Conservation (phyloP, 2,113 vertebrate genomes). For the Prunella himalayana region DNA sequence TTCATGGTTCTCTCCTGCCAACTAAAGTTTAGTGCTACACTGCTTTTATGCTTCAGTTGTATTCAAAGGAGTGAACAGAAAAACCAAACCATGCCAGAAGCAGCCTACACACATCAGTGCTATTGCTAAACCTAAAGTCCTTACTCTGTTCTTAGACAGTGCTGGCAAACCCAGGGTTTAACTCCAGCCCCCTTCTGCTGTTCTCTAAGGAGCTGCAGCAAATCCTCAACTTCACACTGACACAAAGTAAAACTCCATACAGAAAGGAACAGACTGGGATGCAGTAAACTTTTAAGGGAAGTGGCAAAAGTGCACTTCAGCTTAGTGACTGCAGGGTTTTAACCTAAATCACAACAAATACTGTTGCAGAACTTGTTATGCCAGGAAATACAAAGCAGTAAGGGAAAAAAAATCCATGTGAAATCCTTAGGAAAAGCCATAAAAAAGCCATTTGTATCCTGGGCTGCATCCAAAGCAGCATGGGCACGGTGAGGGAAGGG, state of each 20-base stretch:
- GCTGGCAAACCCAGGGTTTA: background rate
- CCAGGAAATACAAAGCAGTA: background rate
- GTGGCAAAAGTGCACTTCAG: background rate
- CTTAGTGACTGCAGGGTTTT: background rate
- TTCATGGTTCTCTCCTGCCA: background rate
- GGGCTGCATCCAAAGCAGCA: background rate
- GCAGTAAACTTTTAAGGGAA: background rate
- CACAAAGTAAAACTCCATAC: background rate
- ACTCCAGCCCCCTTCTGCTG: background rate
- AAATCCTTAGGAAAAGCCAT: background rate
- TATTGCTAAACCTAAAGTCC: background rate
- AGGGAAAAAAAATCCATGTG: background rate
- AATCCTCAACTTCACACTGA: background rate
- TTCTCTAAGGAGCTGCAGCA: background rate
- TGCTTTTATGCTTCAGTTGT: background rate
- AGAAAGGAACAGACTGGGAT: background rate
- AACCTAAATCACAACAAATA: background rate
- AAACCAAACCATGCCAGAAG: background rate
- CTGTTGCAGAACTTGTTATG: background rate
- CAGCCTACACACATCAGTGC: background rate
- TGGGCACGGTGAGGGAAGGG: fast-evolving
- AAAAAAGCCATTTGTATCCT: background rate
- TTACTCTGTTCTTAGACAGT: background rate
- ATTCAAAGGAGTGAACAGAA: background rate
- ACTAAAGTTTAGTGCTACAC: background rate